Evolutionary conservation across 2,888 invertebrate species (phyloP), one percentile per base, ranked within the genome.

Genomic region (Hesperia comma): DNA sequence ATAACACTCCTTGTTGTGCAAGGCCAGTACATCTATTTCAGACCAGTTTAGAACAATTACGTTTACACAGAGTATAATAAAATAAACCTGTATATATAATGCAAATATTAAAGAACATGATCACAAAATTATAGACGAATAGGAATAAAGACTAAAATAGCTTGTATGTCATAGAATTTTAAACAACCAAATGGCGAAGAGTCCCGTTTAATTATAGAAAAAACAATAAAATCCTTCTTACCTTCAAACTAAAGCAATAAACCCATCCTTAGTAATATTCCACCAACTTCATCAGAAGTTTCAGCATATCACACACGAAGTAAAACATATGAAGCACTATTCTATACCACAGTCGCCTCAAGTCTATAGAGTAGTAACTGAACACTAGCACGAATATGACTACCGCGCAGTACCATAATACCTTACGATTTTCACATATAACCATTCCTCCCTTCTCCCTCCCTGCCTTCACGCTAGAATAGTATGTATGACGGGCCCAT

Each of bases 261-360:
- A n/a, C 8, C 67, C 80, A 81, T 85, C 75, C 70, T 86, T 82
- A 90, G 70, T 88, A 89, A 61, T 89, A 77, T 74, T 90, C 92
- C 6, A 91, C 90, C 43, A 92, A 77, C 74, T 92, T 91, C 83
- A 92, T 88, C 49, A 92, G 74, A 14, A 91, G 75, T 74, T 90
- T 89, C 72, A 92, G 75, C 81, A 90, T 77, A 68, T 92, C 92
- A 70, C 92, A 90, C 64, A 79, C 82, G 56, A 90, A 78, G 71
- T 92, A 92, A 72, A 92, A 92, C 68, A 82, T 70, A 61, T 92
- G 84, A 69, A 90, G 73, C 64, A 90, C 51, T n/a, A 88, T 67
- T 72, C 87, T 91, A 81, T 92, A 92, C 85, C 88, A 90, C 74
- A 82, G 73, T 12, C 92, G 85, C 70, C 80, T 85, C 71, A 88